These are phyloP conservation scores for Branchellion lobata DNA, from an alignment of 2,888 invertebrate genomes.

Conservation along the genomic window DNA sequence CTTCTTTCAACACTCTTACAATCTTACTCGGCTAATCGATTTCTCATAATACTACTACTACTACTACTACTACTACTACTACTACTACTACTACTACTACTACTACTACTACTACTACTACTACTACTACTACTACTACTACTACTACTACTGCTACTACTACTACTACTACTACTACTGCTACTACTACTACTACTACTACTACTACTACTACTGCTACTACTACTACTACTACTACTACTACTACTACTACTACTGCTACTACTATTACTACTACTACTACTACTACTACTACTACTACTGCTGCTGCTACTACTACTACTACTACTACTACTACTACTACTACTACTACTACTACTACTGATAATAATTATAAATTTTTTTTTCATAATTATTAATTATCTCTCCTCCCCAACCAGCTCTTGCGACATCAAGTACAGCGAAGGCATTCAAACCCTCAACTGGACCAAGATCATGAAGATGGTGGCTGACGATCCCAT, in stretches of 20 bases:
- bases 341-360: slow-evolving; percentile 29
- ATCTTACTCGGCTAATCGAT: too few species aligned
- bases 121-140: slow-evolving; percentile 4
- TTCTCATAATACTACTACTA: too few species aligned
- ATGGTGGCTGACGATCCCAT: slow-evolving; percentile 97
- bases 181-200: slow-evolving; percentile 29
- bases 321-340: slow-evolving; percentile 29
- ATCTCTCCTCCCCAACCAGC: slow-evolving; percentile 54
- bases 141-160: slow-evolving; percentile 27
- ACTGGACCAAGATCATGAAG: slow-evolving; percentile 99
- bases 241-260: slow-evolving; percentile 24
- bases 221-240: slow-evolving; percentile 27
- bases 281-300: slow-evolving; percentile 27
- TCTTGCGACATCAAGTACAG: slow-evolving; percentile 95
- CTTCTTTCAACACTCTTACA: too few species aligned
- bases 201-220: slow-evolving; percentile 27
- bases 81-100: too few species aligned
- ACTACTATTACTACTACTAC: slow-evolving; percentile 1
- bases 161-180: slow-evolving; percentile 27
- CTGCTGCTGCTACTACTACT: slow-evolving; percentile 21
- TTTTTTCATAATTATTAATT: neutral
- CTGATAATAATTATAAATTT: neutral
- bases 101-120: too few species aligned
- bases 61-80: too few species aligned
- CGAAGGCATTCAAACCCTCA: slow-evolving; percentile 95